Evolutionary conservation across 2,888 invertebrate species (phyloP), one percentile per base, ranked within the genome.

Genomic region (Lepidochitona cinerea): DNA sequence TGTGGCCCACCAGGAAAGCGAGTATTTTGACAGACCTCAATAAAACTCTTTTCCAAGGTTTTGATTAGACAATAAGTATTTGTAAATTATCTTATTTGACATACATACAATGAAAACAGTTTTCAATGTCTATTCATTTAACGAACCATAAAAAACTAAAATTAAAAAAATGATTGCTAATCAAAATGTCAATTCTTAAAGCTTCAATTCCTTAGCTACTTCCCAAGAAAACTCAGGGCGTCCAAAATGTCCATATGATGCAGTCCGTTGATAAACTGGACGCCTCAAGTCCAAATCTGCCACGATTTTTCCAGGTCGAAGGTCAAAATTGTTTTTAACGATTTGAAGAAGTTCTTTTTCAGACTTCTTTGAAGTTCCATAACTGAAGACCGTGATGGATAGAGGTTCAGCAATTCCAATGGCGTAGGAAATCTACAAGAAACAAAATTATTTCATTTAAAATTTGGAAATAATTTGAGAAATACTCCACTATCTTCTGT

Each of bases 191-290:
- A n/a, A n/a, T n/a, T n/a, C 49, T 70, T 76, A 77, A 52, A 54
- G 67, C 52, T 66, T 33, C 36, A 87, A 77, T 14, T 93, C 92
- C 92, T 98, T 98, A 83, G 97, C 96, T 91, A 94, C 93, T 92
- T 99, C 99, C 99, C 99, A 99, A 71, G 96, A 94, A 93, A 99
- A 99, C 83, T 96, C 96, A 79, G 95, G 94, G 78, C 98, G 94
- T 65, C 99, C 99, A 91, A 99, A 99, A 92, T 99, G 99, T n/a
- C 99, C 99, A 90, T 99, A 99, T 74, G 96, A 95, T 91, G 97
- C 97, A 80, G 99, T 99, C 89, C 94, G 94, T 92, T 98, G 97
- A 92, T 98, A 99, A 87, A 99, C 97, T 67, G 99, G 98, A 87
- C 95, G 95, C 87, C 96, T 94, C 81, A 99, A 86, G 64, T 90